Conservation (phyloP, 2,113 vertebrate genomes). For the Tapirus terrestris region DNA sequence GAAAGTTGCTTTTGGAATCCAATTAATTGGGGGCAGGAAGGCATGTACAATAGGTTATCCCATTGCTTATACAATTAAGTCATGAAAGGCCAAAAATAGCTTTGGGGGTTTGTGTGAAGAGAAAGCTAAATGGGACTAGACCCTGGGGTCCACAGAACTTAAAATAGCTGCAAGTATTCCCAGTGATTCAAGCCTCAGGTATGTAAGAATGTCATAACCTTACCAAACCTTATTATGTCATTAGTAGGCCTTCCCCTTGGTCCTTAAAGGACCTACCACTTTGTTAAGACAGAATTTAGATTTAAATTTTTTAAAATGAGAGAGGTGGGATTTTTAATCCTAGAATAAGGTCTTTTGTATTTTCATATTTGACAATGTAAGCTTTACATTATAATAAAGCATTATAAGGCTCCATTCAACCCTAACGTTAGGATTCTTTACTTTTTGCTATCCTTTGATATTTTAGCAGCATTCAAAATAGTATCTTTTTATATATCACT, state of each 20-base stretch:
- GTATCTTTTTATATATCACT: neutral
- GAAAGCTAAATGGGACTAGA: conserved; percentile 36
- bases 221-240: neutral
- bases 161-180: conserved; percentile 2
- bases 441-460: neutral
- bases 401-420: neutral
- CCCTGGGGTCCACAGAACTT: conserved; percentile 29
- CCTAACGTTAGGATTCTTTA: neutral
- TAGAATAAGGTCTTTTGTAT: neutral
- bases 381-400: conserved; percentile 3
- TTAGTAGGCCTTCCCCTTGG: neutral
- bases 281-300: conserved; percentile 35
- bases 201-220: neutral
- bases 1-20: conserved; percentile 37
- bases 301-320: neutral
- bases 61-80: conserved; percentile 31
- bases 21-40: conserved; percentile 27
- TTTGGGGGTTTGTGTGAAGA: neutral
- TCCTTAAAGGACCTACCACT: conserved; percentile 10
- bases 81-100: conserved; percentile 40
- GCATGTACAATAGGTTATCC: neutral
- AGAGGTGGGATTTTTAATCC: too few species aligned
- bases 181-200: conserved; percentile 7
- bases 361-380: conserved; percentile 32
- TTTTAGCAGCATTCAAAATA: conserved; percentile 38